Evolutionary conservation across 2,888 invertebrate species (phyloP).

Genomic region (Entomobrya proxima): DNA sequence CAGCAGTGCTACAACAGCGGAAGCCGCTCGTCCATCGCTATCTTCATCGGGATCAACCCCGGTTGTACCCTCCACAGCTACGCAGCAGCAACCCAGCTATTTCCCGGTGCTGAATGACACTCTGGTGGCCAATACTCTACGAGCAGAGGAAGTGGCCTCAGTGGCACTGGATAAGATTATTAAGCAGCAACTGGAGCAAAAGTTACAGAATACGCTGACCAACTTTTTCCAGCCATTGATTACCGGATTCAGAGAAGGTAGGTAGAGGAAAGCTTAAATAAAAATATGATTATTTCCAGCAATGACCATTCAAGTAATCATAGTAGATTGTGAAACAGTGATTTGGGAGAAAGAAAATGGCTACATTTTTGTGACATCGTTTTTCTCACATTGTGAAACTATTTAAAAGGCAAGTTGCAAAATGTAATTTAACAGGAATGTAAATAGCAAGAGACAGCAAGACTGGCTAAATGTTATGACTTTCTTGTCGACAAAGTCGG

Average conservation of each 20-base stretch:
- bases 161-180: constrained; percentile 41
- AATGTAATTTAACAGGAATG: background rate
- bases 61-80: background rate
- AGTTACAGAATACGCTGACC: constrained; percentile 18
- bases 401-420: background rate
- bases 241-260: constrained; percentile 61
- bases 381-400: background rate
- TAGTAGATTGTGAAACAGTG: background rate
- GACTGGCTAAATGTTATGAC: constrained; percentile 26
- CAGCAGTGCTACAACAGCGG: background rate
- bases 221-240: constrained; percentile 62
- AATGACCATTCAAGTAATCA: too few relatives aligned
- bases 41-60: background rate
- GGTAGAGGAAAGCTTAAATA: too few relatives aligned
- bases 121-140: constrained; percentile 42
- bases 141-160: constrained; percentile 24
- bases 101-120: constrained; percentile 66
- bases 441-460: background rate
- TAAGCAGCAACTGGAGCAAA: constrained; percentile 41
- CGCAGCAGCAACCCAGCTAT: constrained; percentile 48
- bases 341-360: background rate
- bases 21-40: background rate
- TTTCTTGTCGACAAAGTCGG: background rate
- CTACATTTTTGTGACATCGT: background rate
- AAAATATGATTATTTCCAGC: too few relatives aligned